Evolutionary conservation across 2,797 vertebrate species (phyloP).

Genomic region (Catharus ustulatus): DNA sequence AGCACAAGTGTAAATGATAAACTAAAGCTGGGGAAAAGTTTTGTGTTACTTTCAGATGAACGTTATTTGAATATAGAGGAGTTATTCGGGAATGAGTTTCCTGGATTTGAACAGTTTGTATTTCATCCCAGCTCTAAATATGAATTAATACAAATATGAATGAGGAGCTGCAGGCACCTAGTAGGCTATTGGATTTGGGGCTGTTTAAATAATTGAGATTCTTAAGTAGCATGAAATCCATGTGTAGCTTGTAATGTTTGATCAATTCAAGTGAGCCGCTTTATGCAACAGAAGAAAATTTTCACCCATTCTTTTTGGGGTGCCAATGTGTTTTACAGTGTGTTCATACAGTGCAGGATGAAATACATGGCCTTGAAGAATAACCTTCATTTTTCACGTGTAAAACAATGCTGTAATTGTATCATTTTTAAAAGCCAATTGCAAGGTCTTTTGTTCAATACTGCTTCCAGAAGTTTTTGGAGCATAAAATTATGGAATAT

Average conservation of each 20-base stretch:
- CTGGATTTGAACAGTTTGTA: not conserved
- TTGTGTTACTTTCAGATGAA: not conserved
- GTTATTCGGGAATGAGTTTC: not conserved
- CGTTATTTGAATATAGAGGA: not conserved
- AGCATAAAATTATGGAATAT: constrained; percentile 47
- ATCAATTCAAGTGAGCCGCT: not conserved
- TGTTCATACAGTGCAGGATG: not conserved
- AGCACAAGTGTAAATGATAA: not conserved
- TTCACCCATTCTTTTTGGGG: not conserved
- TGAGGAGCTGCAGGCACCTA: not conserved
- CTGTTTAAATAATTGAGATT: constrained; percentile 6
- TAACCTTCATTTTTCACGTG: constrained; percentile 15
- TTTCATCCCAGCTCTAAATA: not conserved
- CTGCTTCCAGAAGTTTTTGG: constrained; percentile 53
- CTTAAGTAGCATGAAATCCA: not conserved
- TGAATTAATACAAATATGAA: not conserved
- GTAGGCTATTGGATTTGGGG: not conserved
- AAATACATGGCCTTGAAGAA: constrained; percentile 27
- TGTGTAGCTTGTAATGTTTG: not conserved
- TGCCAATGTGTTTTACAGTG: not conserved
- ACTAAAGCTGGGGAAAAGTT: not conserved
- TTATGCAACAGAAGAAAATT: not conserved
- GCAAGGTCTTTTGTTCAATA: constrained; percentile 54
- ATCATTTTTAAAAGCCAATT: constrained; percentile 57
- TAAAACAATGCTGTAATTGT: constrained; percentile 50